Evolutionary conservation across 2,113 vertebrate species (phyloP), one percentile per base, ranked within the genome.

Genomic region (Bos taurus): DNA sequence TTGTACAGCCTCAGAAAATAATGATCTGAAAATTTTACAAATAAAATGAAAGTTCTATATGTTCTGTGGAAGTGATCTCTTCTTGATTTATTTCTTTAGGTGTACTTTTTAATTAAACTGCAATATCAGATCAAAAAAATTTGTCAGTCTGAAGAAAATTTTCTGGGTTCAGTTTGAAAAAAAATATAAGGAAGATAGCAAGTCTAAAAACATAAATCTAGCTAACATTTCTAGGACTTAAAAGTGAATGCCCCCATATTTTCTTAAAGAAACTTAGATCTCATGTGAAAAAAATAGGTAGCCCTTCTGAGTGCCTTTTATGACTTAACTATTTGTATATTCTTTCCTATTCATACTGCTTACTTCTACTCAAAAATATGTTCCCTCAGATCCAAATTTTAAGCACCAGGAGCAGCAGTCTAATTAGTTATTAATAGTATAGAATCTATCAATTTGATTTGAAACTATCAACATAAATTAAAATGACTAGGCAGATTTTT

Each of bases 91-190:
- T 90, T 56, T 87, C n/a, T 50, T 83, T 86, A 36, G 21, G 6
- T 80, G 85, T 93, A 74, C 3, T 62, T 95, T 95, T 91, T 48
- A 94, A 81, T 88, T 94, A 93, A 96, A 97, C 92, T 90, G 43
- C 33, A 74, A 54, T 71, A 78, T 64, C 26, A 64, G 25, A 54
- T 19, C 3, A 52, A 95, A 33, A 78, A 95, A 78, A 95, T n/a
- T 36, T n/a, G 12, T 33, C 43, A 83, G 30, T 50, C 21, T 87
- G 19, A 90, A 91, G 26, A 74, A 40, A 83, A 93, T 77, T 96
- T 77, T 86, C 33, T 57, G 88, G 57, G 88, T 40, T n/a, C 15
- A 67, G 28, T 50, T 19, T 97, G 23, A 91, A 97, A 9, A 12
- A 93, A 92, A 77, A 83, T 59, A 21, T 33, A 92, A 82, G 56